phyloP scores from a whole-genome alignment of 2,888 invertebrate species.

The Sarcophaga subvicina region DNA sequence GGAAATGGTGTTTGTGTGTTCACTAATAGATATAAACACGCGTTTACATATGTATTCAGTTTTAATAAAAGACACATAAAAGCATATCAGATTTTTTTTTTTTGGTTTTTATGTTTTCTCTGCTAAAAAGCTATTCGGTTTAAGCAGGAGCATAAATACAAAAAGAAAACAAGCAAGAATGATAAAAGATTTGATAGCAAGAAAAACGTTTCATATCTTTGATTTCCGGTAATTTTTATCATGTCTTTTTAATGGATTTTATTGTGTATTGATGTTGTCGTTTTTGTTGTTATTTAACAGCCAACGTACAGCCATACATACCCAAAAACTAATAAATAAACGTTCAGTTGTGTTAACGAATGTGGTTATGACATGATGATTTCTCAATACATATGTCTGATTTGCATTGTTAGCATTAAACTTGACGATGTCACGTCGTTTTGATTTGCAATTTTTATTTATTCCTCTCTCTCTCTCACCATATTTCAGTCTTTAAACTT shows the following conservation, averaged over 20 bases:
- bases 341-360: constrained; percentile 42
- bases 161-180: constrained; percentile 1
- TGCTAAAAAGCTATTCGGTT: constrained; percentile 27
- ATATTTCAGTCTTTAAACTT: not conserved
- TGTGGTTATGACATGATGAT: constrained; percentile 55
- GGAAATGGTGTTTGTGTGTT: not conserved
- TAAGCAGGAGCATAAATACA: not conserved
- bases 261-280: not conserved
- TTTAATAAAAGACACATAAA: constrained; percentile 21
- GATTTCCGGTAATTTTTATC: constrained; percentile 65
- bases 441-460: not conserved
- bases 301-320: not conserved
- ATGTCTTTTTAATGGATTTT: constrained; percentile 60
- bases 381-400: constrained; percentile 50
- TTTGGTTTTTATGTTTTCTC: constrained; percentile 18
- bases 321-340: not conserved
- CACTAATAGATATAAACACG: not conserved
- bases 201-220: constrained; percentile 57
- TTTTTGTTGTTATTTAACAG: constrained; percentile 15
- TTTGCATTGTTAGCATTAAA: constrained; percentile 52
- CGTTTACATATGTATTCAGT: not conserved
- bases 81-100: constrained; percentile 9
- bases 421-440: constrained; percentile 58
- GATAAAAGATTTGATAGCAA: not conserved
- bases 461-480: not conserved